A percentile compares a stretch with the other conserved stretches of the same genome.
Evolutionary conservation across 2,113 vertebrate genomes (phyloP).

Genomic region (Turnix velox): DNA sequence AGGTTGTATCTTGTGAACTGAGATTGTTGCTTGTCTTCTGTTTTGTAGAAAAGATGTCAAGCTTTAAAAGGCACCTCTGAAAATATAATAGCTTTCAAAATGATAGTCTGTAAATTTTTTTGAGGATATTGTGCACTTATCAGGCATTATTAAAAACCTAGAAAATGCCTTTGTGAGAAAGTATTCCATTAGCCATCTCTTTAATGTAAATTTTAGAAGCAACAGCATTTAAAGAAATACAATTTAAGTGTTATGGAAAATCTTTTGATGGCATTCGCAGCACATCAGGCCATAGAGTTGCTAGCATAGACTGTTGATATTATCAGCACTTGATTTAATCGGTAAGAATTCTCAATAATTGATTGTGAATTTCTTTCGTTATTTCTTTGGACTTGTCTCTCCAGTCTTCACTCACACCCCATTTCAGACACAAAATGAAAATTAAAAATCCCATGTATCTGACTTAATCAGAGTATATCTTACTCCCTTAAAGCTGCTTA

Average conservation of each 20-base stretch:
- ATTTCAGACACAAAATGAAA: not conserved
- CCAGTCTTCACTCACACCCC: not conserved
- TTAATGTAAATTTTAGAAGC: not conserved
- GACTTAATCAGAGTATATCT: not conserved
- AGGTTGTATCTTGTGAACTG: not conserved
- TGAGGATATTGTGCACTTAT: not conserved
- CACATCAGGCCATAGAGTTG: not conserved
- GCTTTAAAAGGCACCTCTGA: not conserved
- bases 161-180: not conserved
- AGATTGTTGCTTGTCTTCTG: not conserved
- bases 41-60: not conserved
- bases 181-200: not conserved
- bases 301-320: not conserved
- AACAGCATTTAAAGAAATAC: not conserved
- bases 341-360: not conserved
- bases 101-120: not conserved
- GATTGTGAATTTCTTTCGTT: not conserved
- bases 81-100: not conserved
- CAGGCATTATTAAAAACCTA: not conserved
- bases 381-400: not conserved
- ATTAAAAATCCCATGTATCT: not conserved
- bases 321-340: not conserved
- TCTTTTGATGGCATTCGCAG: not conserved
- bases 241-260: not conserved
- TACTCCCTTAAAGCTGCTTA: not conserved